Evolutionary conservation across 1,140 invertebrate species (phyloP).

Genomic region (Lineus longissimus): DNA sequence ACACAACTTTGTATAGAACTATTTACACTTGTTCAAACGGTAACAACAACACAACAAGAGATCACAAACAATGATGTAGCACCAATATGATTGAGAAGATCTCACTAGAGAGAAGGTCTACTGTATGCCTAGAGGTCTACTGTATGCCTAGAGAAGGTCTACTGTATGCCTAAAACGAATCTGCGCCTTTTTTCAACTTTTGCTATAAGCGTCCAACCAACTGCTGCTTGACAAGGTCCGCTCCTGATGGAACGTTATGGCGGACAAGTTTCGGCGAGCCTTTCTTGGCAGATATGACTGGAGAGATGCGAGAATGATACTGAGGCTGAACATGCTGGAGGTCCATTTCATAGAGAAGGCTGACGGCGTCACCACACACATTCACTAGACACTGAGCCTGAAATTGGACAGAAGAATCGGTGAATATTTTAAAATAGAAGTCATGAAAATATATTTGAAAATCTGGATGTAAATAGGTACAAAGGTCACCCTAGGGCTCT

Average conservation of each 20-base stretch:
- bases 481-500: background rate
- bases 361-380: conserved; percentile 87
- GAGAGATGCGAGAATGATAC: background rate
- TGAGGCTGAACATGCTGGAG: background rate
- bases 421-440: background rate
- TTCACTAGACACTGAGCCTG: conserved; percentile 82
- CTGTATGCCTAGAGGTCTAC: no score
- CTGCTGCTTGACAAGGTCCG: background rate
- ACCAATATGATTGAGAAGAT: no score
- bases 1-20: no score
- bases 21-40: no score
- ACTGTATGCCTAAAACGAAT: no score
- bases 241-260: background rate
- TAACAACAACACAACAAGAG: no score
- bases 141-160: no score
- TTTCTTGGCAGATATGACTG: background rate
- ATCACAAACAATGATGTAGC: no score
- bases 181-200: no score
- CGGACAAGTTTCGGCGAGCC: background rate
- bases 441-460: conserved; percentile 4
- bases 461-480: background rate
- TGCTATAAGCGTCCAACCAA: background rate
- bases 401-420: background rate
- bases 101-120: no score
- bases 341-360: conserved; percentile 22